Evolutionary conservation across 2,888 invertebrate species (phyloP).

Genomic region (Willowsia nigromaculata): DNA sequence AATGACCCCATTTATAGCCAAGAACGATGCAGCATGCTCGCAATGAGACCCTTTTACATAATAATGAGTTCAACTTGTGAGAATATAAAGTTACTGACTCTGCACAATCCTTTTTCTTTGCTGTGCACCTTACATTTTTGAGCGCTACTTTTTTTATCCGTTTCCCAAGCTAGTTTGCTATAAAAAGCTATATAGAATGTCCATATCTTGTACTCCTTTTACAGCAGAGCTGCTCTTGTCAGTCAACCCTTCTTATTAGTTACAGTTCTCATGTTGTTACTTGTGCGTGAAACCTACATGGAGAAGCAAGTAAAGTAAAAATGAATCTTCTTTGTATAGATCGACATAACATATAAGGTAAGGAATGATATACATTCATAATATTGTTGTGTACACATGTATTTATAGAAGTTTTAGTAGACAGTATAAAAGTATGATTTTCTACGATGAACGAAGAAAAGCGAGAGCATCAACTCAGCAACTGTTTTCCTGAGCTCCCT

Average conservation of each 20-base stretch:
- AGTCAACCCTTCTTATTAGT: background rate
- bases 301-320: background rate
- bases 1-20: too few relatives aligned
- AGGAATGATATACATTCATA: background rate
- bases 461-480: conserved; percentile 57
- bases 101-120: too few relatives aligned
- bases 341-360: background rate
- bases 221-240: background rate
- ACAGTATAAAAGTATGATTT: conserved; percentile 14
- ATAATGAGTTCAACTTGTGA: too few relatives aligned
- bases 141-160: too few relatives aligned
- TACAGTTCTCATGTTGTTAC: background rate
- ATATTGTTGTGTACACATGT: background rate
- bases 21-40: too few relatives aligned
- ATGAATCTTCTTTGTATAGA: background rate
- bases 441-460: conserved; percentile 57
- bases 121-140: too few relatives aligned
- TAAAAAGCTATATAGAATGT: background rate
- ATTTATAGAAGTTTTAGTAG: background rate
- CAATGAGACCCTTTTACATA: too few relatives aligned
- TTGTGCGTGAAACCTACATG: background rate
- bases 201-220: background rate
- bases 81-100: too few relatives aligned
- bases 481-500: conserved; percentile 54
- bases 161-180: background rate